Base-by-base conservation (phyloP, 2,888 invertebrate genomes). In the Perdita meconis region DNA sequence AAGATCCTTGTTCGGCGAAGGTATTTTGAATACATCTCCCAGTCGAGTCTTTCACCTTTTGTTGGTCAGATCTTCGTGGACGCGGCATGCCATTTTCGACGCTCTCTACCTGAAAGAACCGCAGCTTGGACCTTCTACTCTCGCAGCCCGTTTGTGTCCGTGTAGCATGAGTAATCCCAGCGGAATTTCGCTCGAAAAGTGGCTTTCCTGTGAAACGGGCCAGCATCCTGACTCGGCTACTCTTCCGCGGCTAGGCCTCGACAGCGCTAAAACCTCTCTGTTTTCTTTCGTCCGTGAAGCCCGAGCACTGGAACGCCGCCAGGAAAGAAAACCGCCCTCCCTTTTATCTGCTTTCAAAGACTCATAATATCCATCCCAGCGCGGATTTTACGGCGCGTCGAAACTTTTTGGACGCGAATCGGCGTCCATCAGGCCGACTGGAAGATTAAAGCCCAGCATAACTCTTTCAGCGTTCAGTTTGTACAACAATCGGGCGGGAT, bases 131-230 rank as follows among this genome's bases (percentile, higher is more conserved):
- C 65, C 75, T 75, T 79, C 60, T 74, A 71, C 71, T 66, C 71
- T 53, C 51, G 19, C 34, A 26, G 64, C 65, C 55, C 55, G 76
- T 63, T 66, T 56, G 76, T 71, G 66, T 61, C 70, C 63, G 71
- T 40, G 71, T n/a, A 71, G 53, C 40, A 47, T 81, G 87, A 87
- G 83, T 86, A 88, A 88, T 89, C 84, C 82, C 71, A 78, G 51
- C 75, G 87, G 89, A 89, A 90, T 90, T 89, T 89, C 80, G 86
- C 86, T 86, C 84, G 83, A 83, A 88, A 86, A 86, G 80, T 79
- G 79, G 72, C 84, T 75, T 81, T 70, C 63, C 77, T 44, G 60
- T 38, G 60, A 74, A 75, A 70, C 67, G 56, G 42, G n/a, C 57
- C 72, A 70, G 44, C 73, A 55, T 67, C 73, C 63, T 69, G 47